A percentile compares a stretch with the other conserved stretches of the same genome.
Conservation (phyloP, 2,888 invertebrate genomes). For the Spisula solida region DNA sequence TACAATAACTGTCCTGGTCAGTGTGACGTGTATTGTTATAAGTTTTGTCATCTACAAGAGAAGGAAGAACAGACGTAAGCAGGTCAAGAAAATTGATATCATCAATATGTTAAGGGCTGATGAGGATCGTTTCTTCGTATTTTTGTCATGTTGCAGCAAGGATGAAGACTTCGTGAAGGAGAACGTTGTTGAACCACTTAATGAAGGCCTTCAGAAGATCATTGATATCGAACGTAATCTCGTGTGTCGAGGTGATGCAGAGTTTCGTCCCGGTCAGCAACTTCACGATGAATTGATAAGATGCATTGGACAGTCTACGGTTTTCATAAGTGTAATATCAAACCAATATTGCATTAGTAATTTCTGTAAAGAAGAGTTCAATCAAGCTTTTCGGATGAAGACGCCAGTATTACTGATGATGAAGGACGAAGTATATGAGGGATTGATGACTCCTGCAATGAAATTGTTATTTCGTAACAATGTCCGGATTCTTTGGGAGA, state of each 20-base stretch:
- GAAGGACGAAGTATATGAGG: neutral
- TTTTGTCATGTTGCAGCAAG: neutral
- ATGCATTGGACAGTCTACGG: neutral
- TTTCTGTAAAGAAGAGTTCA: neutral
- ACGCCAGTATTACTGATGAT: neutral
- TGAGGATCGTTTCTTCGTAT: neutral
- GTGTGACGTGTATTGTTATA: neutral
- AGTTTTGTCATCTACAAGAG: neutral
- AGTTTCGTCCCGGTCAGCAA: neutral
- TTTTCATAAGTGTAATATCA: neutral
- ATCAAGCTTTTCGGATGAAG: neutral
- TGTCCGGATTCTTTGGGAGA: neutral
- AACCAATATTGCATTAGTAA: neutral
- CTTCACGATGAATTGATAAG: neutral
- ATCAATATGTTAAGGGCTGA: neutral
- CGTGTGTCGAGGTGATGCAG: neutral
- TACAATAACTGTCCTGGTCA: neutral
- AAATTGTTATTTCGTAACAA: neutral
- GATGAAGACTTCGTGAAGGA: neutral
- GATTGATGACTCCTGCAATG: neutral
- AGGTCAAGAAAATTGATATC: neutral
- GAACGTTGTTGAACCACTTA: neutral
- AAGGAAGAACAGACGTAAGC: neutral
- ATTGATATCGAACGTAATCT: neutral
- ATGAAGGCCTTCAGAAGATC: neutral